These are phyloP conservation scores for Passer domesticus DNA, from an alignment of 2,113 vertebrate species.

Conservation along the genomic window DNA sequence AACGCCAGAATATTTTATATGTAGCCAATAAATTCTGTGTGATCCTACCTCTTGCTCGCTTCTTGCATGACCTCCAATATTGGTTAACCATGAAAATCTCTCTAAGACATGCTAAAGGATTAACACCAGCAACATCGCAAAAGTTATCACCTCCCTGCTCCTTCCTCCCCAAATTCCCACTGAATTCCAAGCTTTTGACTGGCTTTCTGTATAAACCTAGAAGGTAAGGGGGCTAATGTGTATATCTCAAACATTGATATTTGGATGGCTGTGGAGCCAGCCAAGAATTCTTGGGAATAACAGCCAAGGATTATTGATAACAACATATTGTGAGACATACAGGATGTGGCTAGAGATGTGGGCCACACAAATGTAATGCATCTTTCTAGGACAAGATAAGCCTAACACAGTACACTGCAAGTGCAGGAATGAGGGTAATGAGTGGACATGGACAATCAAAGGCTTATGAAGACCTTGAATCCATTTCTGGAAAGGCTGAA, in stretches of 20 bases:
- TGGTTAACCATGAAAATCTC: neutral
- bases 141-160: neutral
- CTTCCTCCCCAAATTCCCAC: neutral
- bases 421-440: neutral
- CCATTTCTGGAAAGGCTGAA: neutral
- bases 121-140: fast-evolving
- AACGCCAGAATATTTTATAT: neutral
- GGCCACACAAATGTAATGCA: too few relatives aligned
- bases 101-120: neutral
- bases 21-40: neutral
- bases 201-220: neutral
- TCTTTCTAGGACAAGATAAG: neutral
- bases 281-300: neutral
- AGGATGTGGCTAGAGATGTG: neutral
- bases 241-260: neutral
- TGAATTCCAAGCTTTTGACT: neutral
- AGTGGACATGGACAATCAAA: neutral
- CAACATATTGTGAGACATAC: neutral
- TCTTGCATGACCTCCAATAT: neutral
- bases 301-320: neutral
- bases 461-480: neutral
- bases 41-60: neutral
- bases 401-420: neutral
- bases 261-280: neutral
- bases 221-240: neutral